Evolutionary conservation across 1,140 invertebrate species (phyloP).

Genomic region (Drosophila oshimai): DNA sequence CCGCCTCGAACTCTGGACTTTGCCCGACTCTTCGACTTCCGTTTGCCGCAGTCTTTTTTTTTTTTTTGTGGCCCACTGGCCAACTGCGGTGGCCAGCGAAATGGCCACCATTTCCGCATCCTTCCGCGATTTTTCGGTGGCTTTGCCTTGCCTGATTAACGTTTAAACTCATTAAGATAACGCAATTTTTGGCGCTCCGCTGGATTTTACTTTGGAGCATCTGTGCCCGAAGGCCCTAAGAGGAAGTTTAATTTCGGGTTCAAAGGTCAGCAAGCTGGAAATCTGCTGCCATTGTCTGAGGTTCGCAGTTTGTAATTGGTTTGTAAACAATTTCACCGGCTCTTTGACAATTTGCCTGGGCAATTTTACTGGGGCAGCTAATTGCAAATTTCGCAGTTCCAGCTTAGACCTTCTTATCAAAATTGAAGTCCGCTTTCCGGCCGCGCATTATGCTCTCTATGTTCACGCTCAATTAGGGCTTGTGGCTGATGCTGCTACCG

Average conservation of each 20-base stretch:
- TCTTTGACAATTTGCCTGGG: slow-evolving; percentile 65
- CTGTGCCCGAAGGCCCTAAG: slow-evolving; percentile 33
- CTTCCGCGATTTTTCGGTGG: not conserved
- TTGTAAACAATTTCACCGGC: slow-evolving; percentile 72
- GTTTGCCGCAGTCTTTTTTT: slow-evolving; percentile 34
- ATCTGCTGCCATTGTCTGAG: slow-evolving; percentile 67
- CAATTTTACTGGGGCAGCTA: slow-evolving; percentile 37
- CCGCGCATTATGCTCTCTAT: slow-evolving; percentile 43
- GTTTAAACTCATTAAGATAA: slow-evolving; percentile 82
- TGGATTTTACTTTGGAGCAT: slow-evolving; percentile 63
- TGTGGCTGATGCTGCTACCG: slow-evolving; percentile 23
- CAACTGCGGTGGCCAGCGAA: slow-evolving; percentile 52
- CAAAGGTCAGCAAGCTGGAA: slow-evolving; percentile 64
- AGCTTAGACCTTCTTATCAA: slow-evolving; percentile 47
- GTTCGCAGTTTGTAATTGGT: slow-evolving; percentile 58
- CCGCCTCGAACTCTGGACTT: slow-evolving; percentile 46
- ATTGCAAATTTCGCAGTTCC: slow-evolving; percentile 44
- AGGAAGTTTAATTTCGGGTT: slow-evolving; percentile 9
- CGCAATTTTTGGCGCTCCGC: slow-evolving; percentile 71
- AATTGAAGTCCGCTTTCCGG: slow-evolving; percentile 28
- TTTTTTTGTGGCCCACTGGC: slow-evolving; percentile 49
- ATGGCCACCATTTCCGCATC: slow-evolving; percentile 60
- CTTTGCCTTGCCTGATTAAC: slow-evolving; percentile 64
- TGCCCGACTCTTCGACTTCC: slow-evolving; percentile 44
- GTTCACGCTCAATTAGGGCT: slow-evolving; percentile 61